Conservation (phyloP, 2,797 vertebrate genomes). For the Falco berigora region DNA sequence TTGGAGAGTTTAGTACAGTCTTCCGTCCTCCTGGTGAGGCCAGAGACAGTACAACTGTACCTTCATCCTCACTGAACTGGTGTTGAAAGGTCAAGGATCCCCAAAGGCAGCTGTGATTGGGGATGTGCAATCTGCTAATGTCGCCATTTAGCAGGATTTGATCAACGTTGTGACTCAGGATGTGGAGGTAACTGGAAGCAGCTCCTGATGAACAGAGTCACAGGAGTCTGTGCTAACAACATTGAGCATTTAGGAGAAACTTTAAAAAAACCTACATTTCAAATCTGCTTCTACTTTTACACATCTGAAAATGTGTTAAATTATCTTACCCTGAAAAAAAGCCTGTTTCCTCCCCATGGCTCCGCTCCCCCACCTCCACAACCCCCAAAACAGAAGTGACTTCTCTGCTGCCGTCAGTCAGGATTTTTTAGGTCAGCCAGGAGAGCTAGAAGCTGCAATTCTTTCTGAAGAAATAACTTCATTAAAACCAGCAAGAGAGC, state of each 20-base stretch:
- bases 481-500: neutral
- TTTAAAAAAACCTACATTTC: neutral
- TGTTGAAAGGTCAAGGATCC: neutral
- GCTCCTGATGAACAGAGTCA: neutral
- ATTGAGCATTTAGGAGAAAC: neutral
- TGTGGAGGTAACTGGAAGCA: neutral
- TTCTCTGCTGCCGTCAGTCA: neutral
- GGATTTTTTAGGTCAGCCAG: neutral
- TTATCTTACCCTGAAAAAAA: neutral
- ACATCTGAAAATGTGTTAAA: neutral
- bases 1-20: neutral
- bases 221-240: neutral
- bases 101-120: fast-evolving
- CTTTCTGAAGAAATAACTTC: neutral
- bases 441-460: neutral
- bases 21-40: neutral
- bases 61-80: neutral
- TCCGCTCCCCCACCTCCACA: neutral
- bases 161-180: neutral
- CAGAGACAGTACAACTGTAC: neutral
- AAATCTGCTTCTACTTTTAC: neutral
- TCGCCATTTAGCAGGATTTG: neutral
- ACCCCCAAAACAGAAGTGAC: neutral
- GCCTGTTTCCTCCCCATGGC: neutral
- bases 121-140: neutral